Percentiles rank a stretch among this genome's conserved stretches.
These are phyloP conservation scores for Rhinogobius similis DNA, from an alignment of 2,113 vertebrate species.

Conservation along the genomic window DNA sequence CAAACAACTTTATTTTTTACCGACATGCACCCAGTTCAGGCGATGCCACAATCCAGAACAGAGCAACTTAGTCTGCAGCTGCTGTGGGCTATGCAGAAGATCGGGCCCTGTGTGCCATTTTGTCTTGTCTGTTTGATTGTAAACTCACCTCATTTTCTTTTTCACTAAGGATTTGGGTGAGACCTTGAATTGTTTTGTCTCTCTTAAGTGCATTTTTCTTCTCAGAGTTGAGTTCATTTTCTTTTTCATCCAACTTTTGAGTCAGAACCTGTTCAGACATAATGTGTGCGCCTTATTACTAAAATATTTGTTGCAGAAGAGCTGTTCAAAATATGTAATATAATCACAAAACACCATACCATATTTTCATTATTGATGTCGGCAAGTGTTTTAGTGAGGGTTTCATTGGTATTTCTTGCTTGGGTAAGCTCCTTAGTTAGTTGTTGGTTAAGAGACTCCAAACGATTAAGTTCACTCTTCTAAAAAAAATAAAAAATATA, in stretches of 20 bases:
- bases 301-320: background rate
- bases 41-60: background rate
- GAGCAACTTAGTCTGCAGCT: background rate
- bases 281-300: background rate
- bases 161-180: conserved; percentile 85
- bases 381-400: conserved; percentile 66
- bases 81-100: background rate
- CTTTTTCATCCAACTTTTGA: conserved; percentile 83
- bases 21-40: background rate
- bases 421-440: conserved; percentile 71
- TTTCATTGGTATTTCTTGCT: conserved; percentile 57
- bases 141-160: conserved; percentile 88
- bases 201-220: conserved; percentile 93
- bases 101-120: background rate
- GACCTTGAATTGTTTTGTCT: conserved; percentile 96
- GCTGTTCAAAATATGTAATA: background rate
- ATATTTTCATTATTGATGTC: conserved; percentile 70
- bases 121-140: background rate
- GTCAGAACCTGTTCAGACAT: conserved; percentile 78
- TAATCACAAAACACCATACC: conserved; percentile 69
- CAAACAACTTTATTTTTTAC: no score
- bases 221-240: conserved; percentile 83
- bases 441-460: conserved; percentile 65
- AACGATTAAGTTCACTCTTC: conserved; percentile 61
- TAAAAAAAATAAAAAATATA: conserved; percentile 29